Evolutionary conservation across 2,113 vertebrate genomes (phyloP).

Genomic region (Sapayoa aenigma): DNA sequence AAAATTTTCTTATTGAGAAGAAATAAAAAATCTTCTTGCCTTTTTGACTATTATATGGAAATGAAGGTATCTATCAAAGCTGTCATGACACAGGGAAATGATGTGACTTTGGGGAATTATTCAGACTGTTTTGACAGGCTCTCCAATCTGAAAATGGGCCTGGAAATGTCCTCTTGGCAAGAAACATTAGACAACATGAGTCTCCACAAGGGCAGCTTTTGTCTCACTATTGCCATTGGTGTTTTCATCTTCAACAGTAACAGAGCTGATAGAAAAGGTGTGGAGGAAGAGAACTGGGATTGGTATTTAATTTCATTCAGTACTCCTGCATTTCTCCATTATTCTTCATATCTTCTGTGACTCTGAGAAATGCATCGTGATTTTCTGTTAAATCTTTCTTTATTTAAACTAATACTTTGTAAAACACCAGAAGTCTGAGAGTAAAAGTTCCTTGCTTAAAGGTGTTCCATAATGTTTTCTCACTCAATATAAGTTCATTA

Average conservation of each 20-base stretch:
- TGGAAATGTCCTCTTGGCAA: constrained; percentile 35
- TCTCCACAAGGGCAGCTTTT: background rate
- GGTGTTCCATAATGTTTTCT: background rate
- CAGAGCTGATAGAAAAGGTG: background rate
- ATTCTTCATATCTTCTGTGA: background rate
- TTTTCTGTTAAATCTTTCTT: background rate
- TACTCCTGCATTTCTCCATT: background rate
- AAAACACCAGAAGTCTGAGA: background rate
- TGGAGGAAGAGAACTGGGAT: background rate
- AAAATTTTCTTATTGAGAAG: background rate
- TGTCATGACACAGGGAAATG: constrained; percentile 21
- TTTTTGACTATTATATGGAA: constrained; percentile 13
- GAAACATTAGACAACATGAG: constrained; percentile 9
- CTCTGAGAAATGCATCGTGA: background rate
- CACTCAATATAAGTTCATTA: background rate
- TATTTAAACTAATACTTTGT: background rate
- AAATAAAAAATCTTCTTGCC: background rate
- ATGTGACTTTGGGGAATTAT: constrained; percentile 37
- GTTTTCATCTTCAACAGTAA: background rate
- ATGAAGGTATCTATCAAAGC: constrained; percentile 25
- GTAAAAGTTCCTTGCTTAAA: background rate
- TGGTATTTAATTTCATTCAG: background rate
- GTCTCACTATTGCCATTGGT: background rate
- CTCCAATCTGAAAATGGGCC: constrained; percentile 2
- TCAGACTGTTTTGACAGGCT: constrained; percentile 35